A percentile compares a stretch with the other conserved stretches of the same genome.
phyloP scores from a whole-genome alignment of 2,888 invertebrate species.

The Syritta pipiens region DNA sequence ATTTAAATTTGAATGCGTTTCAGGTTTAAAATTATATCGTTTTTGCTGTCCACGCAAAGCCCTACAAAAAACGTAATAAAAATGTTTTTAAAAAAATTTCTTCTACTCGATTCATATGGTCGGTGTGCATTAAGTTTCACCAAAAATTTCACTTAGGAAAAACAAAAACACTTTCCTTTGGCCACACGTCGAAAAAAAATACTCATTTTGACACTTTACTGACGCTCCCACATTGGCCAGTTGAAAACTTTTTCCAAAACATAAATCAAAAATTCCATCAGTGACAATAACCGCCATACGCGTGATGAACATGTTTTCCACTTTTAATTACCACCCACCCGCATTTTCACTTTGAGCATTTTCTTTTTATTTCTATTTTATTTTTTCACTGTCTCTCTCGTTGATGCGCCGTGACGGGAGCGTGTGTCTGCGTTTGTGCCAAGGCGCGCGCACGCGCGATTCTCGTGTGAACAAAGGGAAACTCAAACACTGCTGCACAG shows the following conservation, averaged over 20 bases:
- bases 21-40: too few relatives aligned
- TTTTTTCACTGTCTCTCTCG: conserved; percentile 41
- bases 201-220: conserved; percentile 9
- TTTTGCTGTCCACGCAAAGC: too few relatives aligned
- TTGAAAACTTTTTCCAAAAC: neutral
- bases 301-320: conserved; percentile 34
- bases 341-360: conserved; percentile 38
- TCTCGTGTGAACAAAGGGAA: conserved; percentile 61
- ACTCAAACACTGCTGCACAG: conserved; percentile 49
- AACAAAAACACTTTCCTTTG: neutral
- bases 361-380: conserved; percentile 21
- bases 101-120: too few relatives aligned
- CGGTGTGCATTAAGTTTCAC: neutral
- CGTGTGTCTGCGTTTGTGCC: neutral
- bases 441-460: conserved; percentile 6
- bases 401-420: conserved; percentile 13
- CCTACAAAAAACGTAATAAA: too few relatives aligned
- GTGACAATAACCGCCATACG: conserved; percentile 9
- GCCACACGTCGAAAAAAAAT: neutral
- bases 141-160: neutral
- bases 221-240: conserved; percentile 9
- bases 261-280: conserved; percentile 35
- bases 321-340: conserved; percentile 57
- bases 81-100: too few relatives aligned
- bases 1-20: too few relatives aligned